These are phyloP conservation scores for Prenolepis imparis DNA, from an alignment of 2,888 invertebrate species.

Conservation along the genomic window DNA sequence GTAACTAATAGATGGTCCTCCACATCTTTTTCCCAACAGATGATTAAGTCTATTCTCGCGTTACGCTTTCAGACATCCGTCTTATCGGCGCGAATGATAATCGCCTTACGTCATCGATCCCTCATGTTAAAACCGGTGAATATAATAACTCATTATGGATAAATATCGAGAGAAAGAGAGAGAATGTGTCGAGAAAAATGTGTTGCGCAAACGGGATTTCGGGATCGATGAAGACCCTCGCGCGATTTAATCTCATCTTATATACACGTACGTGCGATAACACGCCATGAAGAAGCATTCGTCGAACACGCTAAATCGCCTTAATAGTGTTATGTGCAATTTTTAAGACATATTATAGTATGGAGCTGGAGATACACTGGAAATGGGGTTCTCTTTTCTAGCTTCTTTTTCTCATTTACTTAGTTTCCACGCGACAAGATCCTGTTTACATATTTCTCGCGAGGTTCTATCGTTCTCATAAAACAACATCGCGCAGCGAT, in stretches of 20 bases:
- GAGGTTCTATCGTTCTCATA: neutral
- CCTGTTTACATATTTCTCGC: neutral
- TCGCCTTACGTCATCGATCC: constrained; percentile 13
- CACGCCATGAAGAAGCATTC: neutral
- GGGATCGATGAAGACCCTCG: constrained; percentile 41
- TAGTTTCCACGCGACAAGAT: neutral
- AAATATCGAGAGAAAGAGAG: neutral
- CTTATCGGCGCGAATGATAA: neutral
- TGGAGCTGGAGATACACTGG: too few species aligned
- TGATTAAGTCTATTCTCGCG: neutral
- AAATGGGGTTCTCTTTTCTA: neutral
- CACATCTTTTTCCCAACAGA: neutral
- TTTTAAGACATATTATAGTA: too few species aligned
- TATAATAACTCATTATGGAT: constrained; percentile 1
- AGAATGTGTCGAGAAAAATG: neutral
- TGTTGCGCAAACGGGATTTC: constrained; percentile 16
- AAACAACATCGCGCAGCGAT: neutral
- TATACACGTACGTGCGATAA: neutral
- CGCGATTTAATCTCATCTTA: constrained; percentile 3
- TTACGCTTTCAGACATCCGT: neutral
- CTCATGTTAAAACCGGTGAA: constrained; percentile 9
- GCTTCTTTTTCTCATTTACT: neutral
- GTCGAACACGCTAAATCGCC: neutral
- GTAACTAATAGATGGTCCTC: neutral
- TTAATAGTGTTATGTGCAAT: neutral